These are phyloP conservation scores for Drosophila paulistorum DNA, from an alignment of 1,140 invertebrate genomes.

Conservation along the genomic window DNA sequence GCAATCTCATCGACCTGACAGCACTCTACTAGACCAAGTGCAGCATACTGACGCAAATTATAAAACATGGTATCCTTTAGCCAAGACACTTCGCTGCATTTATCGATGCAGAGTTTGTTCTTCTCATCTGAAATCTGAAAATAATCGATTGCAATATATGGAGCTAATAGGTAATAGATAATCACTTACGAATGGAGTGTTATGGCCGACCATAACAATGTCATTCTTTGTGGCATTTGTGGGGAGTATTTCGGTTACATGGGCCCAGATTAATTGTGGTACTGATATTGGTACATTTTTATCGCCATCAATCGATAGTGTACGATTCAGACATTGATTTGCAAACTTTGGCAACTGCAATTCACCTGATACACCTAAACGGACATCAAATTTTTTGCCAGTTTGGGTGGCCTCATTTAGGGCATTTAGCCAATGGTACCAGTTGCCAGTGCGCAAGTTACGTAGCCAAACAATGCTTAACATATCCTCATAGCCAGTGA, in stretches of 20 bases:
- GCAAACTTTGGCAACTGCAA: conserved; percentile 8
- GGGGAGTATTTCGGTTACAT: conserved; percentile 27
- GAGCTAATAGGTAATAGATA: not conserved
- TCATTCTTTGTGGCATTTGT: conserved; percentile 24
- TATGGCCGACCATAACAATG: conserved; percentile 50
- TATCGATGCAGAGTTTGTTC: conserved; percentile 33
- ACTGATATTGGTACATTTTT: conserved; percentile 20
- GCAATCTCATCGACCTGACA: conserved; percentile 50
- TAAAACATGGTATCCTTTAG: conserved; percentile 37
- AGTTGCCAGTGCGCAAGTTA: conserved; percentile 42
- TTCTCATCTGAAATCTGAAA: conserved; percentile 19
- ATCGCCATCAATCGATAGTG: conserved; percentile 2
- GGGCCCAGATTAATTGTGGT: conserved; percentile 53
- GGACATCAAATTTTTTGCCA: conserved; percentile 35
- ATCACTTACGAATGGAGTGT: conserved; percentile 48
- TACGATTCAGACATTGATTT: conserved; percentile 22
- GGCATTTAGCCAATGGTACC: conserved; percentile 42
- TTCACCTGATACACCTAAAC: conserved; percentile 42
- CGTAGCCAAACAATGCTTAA: conserved; percentile 43
- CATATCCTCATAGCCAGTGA: conserved; percentile 28
- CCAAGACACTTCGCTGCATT: conserved; percentile 54
- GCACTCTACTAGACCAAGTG: conserved; percentile 44
- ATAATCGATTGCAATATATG: not conserved
- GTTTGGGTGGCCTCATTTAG: conserved; percentile 17
- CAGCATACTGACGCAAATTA: conserved; percentile 30